Base-by-base conservation (phyloP, 2,888 invertebrate species). In the Drosophila incognita region DNA sequence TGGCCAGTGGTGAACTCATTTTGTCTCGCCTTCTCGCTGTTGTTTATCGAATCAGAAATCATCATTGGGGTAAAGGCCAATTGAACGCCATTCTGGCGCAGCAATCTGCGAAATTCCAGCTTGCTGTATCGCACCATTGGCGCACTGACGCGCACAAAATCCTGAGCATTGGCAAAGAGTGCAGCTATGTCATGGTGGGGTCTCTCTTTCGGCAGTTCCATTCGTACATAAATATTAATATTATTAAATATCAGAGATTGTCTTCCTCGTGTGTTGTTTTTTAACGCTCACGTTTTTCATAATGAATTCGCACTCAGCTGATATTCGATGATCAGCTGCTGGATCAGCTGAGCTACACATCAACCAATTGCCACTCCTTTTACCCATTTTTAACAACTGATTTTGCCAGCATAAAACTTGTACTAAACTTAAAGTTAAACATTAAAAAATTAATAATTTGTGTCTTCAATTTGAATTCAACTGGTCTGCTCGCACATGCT, bases 21-120 rank as follows among this genome's bases (percentile, higher is more conserved):
- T 7, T 94, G 92, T 61, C 99, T 95, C 18, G 99, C 99, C 93
- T 97, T 97, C 64, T 95, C 94, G 77, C 99, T 99, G 90, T 96
- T 96, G 62, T 97, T 95, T 93, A 99, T 99, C 2, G 98, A 98
- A 92, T 98, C 97, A 0, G 99, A 97, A 76, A 99, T 94, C 83
- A 99, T 98, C 99, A 99, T 99, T 1, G 99, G 99, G 0, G 99
- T 98, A 91, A 97, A 99, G 83, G 97, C 96, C 67, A 99, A 92
- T 92, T 99, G 97, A 77, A 97, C 98, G 53, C 95, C 95, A 93
- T 98, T 98, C 73, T 96, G 95, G 71, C 96, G 94, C 2, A 97
- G 95, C 27, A 98, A 93, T 66, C 94, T 94, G 48, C 98, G 94
- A 91, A 98, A 98, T 68, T 96, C 96, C 57, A 97, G 56, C 18